These are phyloP conservation scores for Dermolepida albohirtum DNA, from an alignment of 2,888 invertebrate genomes.

Conservation along the genomic window DNA sequence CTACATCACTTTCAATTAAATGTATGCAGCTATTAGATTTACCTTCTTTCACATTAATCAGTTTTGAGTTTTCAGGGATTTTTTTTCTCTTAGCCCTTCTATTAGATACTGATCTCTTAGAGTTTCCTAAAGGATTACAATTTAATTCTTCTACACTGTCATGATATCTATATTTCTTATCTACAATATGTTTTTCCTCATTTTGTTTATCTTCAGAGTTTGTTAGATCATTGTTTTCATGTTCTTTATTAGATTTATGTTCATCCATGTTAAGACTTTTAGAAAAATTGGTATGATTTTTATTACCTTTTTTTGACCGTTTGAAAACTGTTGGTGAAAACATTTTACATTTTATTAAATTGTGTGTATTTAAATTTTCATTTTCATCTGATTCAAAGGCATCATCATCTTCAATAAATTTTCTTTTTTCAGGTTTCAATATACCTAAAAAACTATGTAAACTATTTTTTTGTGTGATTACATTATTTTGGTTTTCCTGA, in stretches of 20 bases:
- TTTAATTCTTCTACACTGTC: too few species aligned
- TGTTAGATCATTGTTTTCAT: not conserved
- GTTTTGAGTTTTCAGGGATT: too few species aligned
- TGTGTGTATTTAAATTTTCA: slow-evolving; percentile 31
- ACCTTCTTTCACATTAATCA: too few species aligned
- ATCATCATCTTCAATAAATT: slow-evolving; percentile 32
- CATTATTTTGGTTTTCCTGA: not conserved
- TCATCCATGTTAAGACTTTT: not conserved
- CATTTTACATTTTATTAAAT: slow-evolving; percentile 40
- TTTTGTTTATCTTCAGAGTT: not conserved
- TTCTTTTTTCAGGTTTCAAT: slow-evolving; percentile 13
- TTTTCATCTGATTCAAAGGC: slow-evolving; percentile 16
- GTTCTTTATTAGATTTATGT: slow-evolving; percentile 8
- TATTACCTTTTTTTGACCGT: slow-evolving; percentile 25
- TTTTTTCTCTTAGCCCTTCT: too few species aligned
- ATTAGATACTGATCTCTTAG: too few species aligned
- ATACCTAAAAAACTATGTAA: slow-evolving; percentile 56
- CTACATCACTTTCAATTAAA: too few species aligned
- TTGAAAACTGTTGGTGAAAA: slow-evolving; percentile 34
- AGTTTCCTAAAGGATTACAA: too few species aligned
- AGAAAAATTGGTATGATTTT: not conserved
- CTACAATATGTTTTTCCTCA: not conserved
- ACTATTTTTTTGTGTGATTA: slow-evolving; percentile 50
- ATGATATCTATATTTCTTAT: too few species aligned
- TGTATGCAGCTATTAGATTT: too few species aligned